Base-by-base conservation (phyloP, 2,888 invertebrate genomes). In the Dicycla oo region DNA sequence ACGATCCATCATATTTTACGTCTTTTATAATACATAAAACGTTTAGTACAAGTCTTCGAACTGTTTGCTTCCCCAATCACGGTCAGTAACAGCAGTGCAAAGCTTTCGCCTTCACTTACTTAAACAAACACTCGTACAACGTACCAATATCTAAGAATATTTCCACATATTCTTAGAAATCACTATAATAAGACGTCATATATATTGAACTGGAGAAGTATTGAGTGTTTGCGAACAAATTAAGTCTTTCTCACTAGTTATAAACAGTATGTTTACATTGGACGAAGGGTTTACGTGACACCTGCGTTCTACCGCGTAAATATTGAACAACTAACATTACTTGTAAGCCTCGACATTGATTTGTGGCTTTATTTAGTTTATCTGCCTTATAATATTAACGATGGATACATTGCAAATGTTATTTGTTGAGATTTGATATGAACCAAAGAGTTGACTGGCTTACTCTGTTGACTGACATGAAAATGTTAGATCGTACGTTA, bases 211-310 rank as follows among this genome's bases (percentile, higher is more conserved):
- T 75, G 63, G 65, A 72, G 54, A 80, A 68, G 18, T 58, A 43
- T 34, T 51, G 65, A 83, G 60, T 69, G 78, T 85, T 80, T 84
- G 85, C 87, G 83, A 86, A 86, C 78, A 77, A 81, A 87, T 85
- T 84, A 77, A 78, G 74, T 80, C 78, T 82, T 81, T 85, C 82
- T 82, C 81, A 71, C 81, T 62, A 71, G 75, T 73, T 83, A 80
- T 80, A 85, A 83, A 76, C 79, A 83, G 81, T 79, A 71, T 85
- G 78, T 85, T 84, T 88, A 84, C 83, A 81, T 90, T 91, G 87
- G 88, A 88, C 84, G 75, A 73, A 78, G 85, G 85, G 80, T 84
- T 85, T 88, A 80, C 85, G 83, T 86, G 87, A 82, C 91, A 92
- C 89, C 90, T 91, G 90, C 80, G 86, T 84, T 81, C 84, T 67